Percentiles rank a stretch among this genome's conserved stretches.
phyloP scores from a whole-genome alignment of 2,113 vertebrate species.

The Antechinus flavipes region DNA sequence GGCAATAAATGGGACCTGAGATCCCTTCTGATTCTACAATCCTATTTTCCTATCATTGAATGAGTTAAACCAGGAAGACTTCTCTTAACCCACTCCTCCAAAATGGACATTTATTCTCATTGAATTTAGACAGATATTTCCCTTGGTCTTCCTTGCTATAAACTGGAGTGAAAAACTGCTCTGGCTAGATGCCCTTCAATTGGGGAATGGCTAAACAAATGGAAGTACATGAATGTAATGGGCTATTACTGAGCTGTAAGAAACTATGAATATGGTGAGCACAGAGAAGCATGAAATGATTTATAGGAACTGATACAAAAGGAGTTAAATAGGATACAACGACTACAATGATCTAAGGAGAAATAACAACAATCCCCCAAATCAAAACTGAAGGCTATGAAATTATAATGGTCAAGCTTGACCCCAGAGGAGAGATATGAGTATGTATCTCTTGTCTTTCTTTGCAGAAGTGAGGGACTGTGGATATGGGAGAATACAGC shows the following conservation, averaged over 20 bases:
- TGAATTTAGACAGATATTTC: neutral
- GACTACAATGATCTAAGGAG: neutral
- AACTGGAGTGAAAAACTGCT: neutral
- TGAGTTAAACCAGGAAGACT: neutral
- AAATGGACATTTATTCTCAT: neutral
- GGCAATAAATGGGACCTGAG: neutral
- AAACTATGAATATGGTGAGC: neutral
- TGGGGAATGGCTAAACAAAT: conserved; percentile 5
- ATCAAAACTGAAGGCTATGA: neutral
- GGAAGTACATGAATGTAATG: neutral
- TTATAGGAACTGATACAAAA: neutral
- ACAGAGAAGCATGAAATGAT: neutral
- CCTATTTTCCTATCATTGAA: neutral
- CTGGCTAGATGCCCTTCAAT: neutral
- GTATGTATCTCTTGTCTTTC: neutral
- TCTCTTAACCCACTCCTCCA: neutral
- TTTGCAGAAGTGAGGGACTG: neutral
- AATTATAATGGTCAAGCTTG: neutral
- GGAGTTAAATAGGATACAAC: neutral
- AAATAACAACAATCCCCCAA: neutral
- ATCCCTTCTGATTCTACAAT: neutral
- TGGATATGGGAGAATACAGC: neutral
- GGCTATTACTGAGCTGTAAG: neutral
- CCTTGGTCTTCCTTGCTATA: neutral
- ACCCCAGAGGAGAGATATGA: neutral